Percentiles rank a stretch among this genome's conserved stretches.
phyloP scores from a whole-genome alignment of 2,113 vertebrate species.

The Plotosus lineatus region DNA sequence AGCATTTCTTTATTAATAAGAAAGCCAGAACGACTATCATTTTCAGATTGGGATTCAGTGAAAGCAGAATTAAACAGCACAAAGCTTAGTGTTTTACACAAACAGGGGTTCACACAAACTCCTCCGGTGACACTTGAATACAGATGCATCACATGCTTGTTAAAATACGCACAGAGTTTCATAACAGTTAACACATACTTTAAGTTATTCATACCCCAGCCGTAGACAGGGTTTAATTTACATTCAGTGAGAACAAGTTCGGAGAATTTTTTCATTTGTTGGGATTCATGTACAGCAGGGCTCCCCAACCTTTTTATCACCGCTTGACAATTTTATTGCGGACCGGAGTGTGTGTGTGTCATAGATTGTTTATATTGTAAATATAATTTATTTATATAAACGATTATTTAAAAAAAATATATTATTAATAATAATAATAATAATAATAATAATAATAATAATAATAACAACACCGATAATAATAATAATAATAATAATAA shows the following conservation, averaged over 20 bases:
- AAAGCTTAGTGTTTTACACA: neutral
- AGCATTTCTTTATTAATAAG: neutral
- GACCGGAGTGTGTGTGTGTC: too few relatives aligned
- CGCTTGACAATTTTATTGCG: too few relatives aligned
- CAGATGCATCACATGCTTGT: neutral
- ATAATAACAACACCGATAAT: too few relatives aligned
- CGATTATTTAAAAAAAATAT: too few relatives aligned
- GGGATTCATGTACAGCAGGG: neutral
- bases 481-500: too few relatives aligned
- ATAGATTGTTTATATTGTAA: too few relatives aligned
- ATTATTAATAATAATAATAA: too few relatives aligned
- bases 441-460: too few relatives aligned
- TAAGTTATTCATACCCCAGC: neutral
- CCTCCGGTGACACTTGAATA: neutral
- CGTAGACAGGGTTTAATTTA: neutral
- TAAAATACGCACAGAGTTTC: neutral
- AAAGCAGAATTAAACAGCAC: neutral
- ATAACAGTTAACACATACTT: neutral
- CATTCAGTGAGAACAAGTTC: neutral
- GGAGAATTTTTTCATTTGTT: neutral
- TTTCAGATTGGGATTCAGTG: neutral
- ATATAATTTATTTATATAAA: too few relatives aligned
- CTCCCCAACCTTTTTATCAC: too few relatives aligned
- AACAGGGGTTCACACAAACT: neutral
- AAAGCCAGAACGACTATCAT: neutral